Evolutionary conservation across 2,888 invertebrate genomes (phyloP).

Genomic region (Cheilosia variabilis): DNA sequence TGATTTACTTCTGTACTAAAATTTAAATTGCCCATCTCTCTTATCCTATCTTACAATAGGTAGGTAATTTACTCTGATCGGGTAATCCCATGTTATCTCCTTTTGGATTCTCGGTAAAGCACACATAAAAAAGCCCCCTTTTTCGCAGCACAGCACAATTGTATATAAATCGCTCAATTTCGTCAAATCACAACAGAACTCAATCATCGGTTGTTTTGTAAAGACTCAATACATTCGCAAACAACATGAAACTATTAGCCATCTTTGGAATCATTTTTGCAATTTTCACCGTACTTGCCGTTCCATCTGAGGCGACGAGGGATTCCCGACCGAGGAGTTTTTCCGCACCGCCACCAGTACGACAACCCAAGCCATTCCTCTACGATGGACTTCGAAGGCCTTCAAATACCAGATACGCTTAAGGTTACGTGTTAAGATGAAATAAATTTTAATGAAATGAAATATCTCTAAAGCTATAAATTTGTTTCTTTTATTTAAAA

Average conservation of each 20-base stretch:
- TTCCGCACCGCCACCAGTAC: slow-evolving; percentile 50
- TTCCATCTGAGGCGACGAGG: slow-evolving; percentile 29
- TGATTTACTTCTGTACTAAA: not conserved
- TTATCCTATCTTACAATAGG: not conserved
- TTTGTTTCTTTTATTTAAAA: not conserved
- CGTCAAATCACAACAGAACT: slow-evolving; percentile 5
- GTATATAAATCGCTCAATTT: slow-evolving; percentile 26
- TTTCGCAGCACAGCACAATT: not conserved
- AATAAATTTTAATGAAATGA: slow-evolving; percentile 10
- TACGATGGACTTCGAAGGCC: slow-evolving; percentile 49
- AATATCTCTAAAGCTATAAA: not conserved
- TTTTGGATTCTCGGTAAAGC: not conserved
- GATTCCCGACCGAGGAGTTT: slow-evolving; percentile 27
- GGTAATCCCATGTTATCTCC: slow-evolving; percentile 39
- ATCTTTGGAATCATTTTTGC: slow-evolving; percentile 29
- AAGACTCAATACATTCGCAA: not conserved
- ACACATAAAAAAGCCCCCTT: not conserved
- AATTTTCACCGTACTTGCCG: slow-evolving; percentile 9
- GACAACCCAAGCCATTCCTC: slow-evolving; percentile 45
- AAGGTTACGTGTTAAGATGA: not conserved
- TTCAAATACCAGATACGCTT: slow-evolving; percentile 58
- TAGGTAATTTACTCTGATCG: not conserved
- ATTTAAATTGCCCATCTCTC: not conserved
- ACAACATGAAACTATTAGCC: slow-evolving; percentile 33
- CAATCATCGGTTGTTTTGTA: not conserved